Base-by-base conservation (phyloP, 1,140 invertebrate species). In the Riptortus pedestris region DNA sequence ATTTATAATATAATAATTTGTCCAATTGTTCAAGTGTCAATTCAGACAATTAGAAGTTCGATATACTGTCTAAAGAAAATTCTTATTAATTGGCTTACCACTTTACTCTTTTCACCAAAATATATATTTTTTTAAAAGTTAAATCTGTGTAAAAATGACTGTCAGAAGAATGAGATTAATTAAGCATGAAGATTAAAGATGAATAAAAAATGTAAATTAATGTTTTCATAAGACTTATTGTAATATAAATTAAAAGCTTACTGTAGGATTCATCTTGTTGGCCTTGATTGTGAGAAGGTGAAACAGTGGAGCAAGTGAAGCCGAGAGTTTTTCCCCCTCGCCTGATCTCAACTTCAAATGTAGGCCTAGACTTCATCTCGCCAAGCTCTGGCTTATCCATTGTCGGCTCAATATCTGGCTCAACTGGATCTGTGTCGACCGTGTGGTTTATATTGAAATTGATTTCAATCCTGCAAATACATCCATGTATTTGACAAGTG, bases 371-470 rank as follows among this genome's bases (percentile, higher is more conserved):
- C 57, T 85, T 84, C 83, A 94, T 86, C 74, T 92, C 88, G 1
- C 82, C 82, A 63, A 86, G 75, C 24, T 90, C 83, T 48, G 84
- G 79, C 73, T 88, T 85, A 58, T 86, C 82, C 55, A 76, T 76
- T 58, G 76, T 76, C 0, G 77, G 74, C 67, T 85, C 78, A 2
- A 84, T 71, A 67, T 90, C 84, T 0, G 80, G 76, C 67, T 86
- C 82, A 2, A 55, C 51, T 9, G 80, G 73, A 31, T 88, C 86
- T 16, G 87, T 79, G 72, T 93, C 89, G 0, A 95, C 90, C 2
- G 90, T 89, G 72, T 94, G 89, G 72, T 94, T 95, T 0, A 96
- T 86, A 74, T 93, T 94, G 69, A 93, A 86, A 60, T 78, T 85
- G 55, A 93, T 80, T 57, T 77, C 79, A 66, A 95, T 84, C 68